Conservation (phyloP, 1,140 invertebrate species). For the Platorchestia sp. region DNA sequence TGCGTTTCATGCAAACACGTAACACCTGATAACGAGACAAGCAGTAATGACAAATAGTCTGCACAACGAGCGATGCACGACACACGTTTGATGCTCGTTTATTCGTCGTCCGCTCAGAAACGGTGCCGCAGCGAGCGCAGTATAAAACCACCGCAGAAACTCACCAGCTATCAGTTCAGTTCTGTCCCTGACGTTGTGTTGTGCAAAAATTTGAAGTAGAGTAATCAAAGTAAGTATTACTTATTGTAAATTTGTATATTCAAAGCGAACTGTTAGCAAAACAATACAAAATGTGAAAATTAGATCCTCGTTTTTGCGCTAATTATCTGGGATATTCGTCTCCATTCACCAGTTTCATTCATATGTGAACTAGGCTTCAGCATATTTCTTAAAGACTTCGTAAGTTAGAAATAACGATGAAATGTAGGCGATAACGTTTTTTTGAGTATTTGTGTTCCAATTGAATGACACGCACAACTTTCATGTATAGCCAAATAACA, state of each 20-base stretch:
- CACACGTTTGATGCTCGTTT: not conserved
- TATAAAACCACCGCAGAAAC: not conserved
- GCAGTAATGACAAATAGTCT: not conserved
- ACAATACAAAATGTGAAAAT: not conserved
- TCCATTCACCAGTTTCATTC: not conserved
- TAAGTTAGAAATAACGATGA: no score
- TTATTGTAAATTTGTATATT: not conserved
- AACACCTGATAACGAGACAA: not conserved
- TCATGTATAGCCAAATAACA: no score
- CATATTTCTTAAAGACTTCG: no score
- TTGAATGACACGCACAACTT: no score
- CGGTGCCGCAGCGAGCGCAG: not conserved
- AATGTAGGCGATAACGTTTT: not conserved
- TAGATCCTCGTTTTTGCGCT: not conserved
- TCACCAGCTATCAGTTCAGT: not conserved
- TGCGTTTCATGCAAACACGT: not conserved
- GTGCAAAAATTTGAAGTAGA: not conserved
- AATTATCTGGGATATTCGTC: not conserved
- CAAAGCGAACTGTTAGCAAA: not conserved
- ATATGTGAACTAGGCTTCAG: no score
- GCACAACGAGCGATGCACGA: not conserved
- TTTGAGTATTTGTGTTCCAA: not conserved
- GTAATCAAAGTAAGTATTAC: not conserved
- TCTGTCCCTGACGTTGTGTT: not conserved
- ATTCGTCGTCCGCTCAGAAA: not conserved